A percentile compares a stretch with the other conserved stretches of the same genome.
Evolutionary conservation across 2,888 invertebrate species (phyloP).

Genomic region (Cephus sareptanus): DNA sequence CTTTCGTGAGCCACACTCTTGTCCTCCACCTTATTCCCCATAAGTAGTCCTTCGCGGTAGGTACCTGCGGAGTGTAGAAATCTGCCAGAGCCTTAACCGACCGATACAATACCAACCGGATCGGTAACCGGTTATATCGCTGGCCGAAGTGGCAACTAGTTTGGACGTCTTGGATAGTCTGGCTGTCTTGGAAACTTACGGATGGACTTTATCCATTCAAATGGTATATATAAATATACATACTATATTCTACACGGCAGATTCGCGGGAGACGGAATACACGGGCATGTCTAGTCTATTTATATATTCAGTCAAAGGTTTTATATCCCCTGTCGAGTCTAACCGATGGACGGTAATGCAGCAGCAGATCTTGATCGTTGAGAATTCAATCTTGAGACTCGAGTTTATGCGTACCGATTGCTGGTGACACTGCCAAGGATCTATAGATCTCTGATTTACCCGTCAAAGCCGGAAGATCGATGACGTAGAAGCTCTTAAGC

Average conservation of each 20-base stretch:
- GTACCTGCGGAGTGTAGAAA: not conserved
- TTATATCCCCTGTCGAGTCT: not conserved
- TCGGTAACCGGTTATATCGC: not conserved
- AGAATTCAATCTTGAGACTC: not conserved
- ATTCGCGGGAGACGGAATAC: no score
- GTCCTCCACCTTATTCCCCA: not conserved
- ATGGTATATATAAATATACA: no score
- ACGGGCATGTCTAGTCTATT: no score
- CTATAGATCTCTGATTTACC: not conserved
- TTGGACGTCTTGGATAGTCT: no score
- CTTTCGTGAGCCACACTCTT: not conserved
- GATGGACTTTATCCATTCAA: no score
- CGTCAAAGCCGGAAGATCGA: not conserved
- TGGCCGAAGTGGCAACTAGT: no score
- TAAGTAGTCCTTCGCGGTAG: not conserved
- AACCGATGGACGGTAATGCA: not conserved
- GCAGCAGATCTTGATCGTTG: not conserved
- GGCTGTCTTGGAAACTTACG: no score
- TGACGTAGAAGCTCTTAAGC: not conserved
- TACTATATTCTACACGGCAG: no score
- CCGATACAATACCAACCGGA: not conserved
- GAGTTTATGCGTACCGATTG: not conserved
- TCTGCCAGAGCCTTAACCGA: not conserved
- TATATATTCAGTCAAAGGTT: no score
- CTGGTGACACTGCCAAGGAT: not conserved